Evolutionary conservation across 2,888 invertebrate genomes (phyloP), one percentile per base, ranked within the genome.

Genomic region (Oxystoma pomonae): DNA sequence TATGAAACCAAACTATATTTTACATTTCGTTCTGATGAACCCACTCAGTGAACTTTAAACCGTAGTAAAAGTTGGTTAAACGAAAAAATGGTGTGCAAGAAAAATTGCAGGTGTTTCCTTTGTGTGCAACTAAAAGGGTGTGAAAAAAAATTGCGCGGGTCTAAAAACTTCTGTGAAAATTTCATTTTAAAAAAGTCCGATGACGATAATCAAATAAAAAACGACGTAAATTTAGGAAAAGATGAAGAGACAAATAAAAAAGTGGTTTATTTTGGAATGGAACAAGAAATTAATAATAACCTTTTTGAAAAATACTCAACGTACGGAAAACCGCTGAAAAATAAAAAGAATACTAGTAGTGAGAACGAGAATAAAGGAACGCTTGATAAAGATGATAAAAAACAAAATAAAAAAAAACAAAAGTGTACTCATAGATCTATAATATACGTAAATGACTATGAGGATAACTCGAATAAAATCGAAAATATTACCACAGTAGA

Each of bases 101-200:
- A 87, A 83, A 86, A 89, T 73, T 91, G 91, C 80, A 83, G 83
- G 72, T 91, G 91, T 81, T 86, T 88, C 75, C 83, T 91, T 75
- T 91, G 91, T 78, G 85, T 89, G 69, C 90, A 91, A 78, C 80
- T 91, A 72, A 86, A 85, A 72, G 86, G 85, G 16, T 87, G 84
- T 76, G 85, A 84, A 66, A 72, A 82, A 81, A 76, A 82, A 80
- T 57, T 81, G 77, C 68, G 75, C 75, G 71, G 81, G 78, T 76
- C 77, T 67, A 82, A 82, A 58, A 65, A 65, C 71, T 83, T 63
- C 19, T 55, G 65, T 12, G 75, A 77, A 57, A 78, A 80, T 68
- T 85, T 85, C 73, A 86, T 87, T 66, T 80, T 86, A 55, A 79
- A 83, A 66, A 84, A 83, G 70, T 81, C 84, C 9, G 82, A 83